Base-by-base conservation (phyloP, 1,140 invertebrate species). In the Pectinophora gossypiella region DNA sequence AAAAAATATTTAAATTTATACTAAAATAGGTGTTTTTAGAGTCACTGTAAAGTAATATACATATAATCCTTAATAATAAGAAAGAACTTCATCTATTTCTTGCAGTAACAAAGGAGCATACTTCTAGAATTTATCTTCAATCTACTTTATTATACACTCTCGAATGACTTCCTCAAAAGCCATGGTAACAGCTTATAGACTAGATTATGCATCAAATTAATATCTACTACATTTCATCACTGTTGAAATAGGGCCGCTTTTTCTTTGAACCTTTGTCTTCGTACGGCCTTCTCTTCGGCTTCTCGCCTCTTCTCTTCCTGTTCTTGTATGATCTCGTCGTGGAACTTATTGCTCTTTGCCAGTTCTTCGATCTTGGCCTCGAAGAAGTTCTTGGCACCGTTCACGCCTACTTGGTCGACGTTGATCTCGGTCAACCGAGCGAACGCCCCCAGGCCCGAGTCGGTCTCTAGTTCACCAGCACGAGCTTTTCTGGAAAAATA, bases 301-400 rank as follows among this genome's bases (percentile, higher is more conserved):
- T 94, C 90, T 13, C 92, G 89, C 54, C 92, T 93, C 66, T 93
- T 91, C 63, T 96, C 94, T 72, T 97, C 95, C 72, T 97, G 94
- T 79, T 97, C 96, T 73, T 93, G 91, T 46, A 93, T 90, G 40
- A 97, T 96, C 85, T 97, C 96, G 60, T 94, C 91, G 68, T 96
- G 95, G 78, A 97, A 97, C 84, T 96, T 96, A 66, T 92, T 96
- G 42, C 91, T 89, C 67, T 93, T 93, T 6, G 91, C 82, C 23
- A 95, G 87, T 73, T 97, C 93, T 77, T 95, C 94, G 62, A 97
- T 97, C 92, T 97, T 97, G 2, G 95, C 95, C 89, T 97, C 95
- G 69, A 97, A 97, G 86, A 97, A 97, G 70, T 93, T 92, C 77
- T 97, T 97, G 2, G 96, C 96, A 19, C 95, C 96, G 54, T 92